Conservation (phyloP, 2,113 vertebrate genomes). For the Rhinoderma darwinii region DNA sequence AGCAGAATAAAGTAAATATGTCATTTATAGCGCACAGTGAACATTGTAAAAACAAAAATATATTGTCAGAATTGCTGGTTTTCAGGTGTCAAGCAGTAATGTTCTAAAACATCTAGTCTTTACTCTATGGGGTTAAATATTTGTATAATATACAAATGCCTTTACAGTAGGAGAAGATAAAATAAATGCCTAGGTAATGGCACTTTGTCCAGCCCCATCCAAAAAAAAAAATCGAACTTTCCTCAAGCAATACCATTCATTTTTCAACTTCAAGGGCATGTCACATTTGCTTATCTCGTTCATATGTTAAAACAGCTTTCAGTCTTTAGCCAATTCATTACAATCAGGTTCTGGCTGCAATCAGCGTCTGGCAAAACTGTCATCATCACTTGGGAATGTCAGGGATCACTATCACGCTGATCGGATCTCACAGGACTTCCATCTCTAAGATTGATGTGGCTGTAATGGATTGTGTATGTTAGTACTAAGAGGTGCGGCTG, state of each 20-base stretch:
- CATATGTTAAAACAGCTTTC: slow-evolving; percentile 47
- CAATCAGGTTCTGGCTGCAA: slow-evolving; percentile 52
- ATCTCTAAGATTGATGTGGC: slow-evolving; percentile 52
- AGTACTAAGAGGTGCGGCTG: slow-evolving; percentile 7
- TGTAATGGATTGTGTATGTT: slow-evolving; percentile 41
- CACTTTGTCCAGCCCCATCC: not conserved
- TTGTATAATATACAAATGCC: not conserved
- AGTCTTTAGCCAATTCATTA: slow-evolving; percentile 56
- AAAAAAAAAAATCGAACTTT: slow-evolving; percentile 46
- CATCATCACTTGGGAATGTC: slow-evolving; percentile 56
- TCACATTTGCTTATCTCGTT: slow-evolving; percentile 57
- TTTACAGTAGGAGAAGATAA: not conserved
- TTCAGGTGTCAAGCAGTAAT: not conserved
- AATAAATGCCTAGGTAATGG: slow-evolving; percentile 11
- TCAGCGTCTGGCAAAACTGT: slow-evolving; percentile 52
- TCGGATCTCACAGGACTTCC: slow-evolving; percentile 36
- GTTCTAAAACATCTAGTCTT: not conserved
- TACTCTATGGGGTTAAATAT: not conserved
- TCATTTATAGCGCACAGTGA: no score
- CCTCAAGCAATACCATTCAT: slow-evolving; percentile 30
- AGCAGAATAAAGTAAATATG: no score
- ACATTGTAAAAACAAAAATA: no score
- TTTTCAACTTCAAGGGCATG: slow-evolving; percentile 57
- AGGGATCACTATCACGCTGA: slow-evolving; percentile 52
- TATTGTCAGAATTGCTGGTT: no score